These are phyloP conservation scores for Rhimphoctona megacephalus DNA, from an alignment of 2,888 invertebrate species.

Conservation along the genomic window DNA sequence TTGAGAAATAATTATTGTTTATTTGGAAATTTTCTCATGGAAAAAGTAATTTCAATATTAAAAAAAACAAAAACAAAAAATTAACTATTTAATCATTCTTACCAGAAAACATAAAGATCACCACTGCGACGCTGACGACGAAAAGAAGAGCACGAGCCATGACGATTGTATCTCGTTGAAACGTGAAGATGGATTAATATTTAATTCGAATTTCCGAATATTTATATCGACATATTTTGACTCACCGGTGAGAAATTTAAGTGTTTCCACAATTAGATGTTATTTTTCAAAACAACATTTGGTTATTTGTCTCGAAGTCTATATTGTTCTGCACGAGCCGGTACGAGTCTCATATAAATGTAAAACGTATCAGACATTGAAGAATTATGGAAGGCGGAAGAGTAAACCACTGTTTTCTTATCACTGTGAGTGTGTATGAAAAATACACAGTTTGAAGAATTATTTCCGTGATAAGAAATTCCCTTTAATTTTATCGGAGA, in stretches of 20 bases:
- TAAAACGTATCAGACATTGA: neutral
- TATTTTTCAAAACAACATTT: slow-evolving; percentile 11
- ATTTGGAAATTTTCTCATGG: neutral
- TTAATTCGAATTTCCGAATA: neutral
- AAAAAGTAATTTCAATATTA: neutral
- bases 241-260: neutral
- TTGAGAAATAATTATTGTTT: neutral
- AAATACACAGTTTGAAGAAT: neutral
- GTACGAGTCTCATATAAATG: neutral
- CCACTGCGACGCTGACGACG: neutral
- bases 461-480: neutral
- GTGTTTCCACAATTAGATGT: neutral
- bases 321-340: neutral
- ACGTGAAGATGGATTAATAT: neutral
- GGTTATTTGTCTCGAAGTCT: neutral
- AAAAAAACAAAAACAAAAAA: neutral
- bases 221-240: slow-evolving; percentile 5
- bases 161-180: neutral
- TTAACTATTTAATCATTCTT: neutral
- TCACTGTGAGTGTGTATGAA: neutral
- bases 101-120: neutral
- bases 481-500: no score
- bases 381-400: slow-evolving; percentile 6
- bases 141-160: slow-evolving; percentile 32
- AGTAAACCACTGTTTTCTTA: neutral